Conservation (phyloP, 2,113 vertebrate species). For the Antennarius striatus region DNA sequence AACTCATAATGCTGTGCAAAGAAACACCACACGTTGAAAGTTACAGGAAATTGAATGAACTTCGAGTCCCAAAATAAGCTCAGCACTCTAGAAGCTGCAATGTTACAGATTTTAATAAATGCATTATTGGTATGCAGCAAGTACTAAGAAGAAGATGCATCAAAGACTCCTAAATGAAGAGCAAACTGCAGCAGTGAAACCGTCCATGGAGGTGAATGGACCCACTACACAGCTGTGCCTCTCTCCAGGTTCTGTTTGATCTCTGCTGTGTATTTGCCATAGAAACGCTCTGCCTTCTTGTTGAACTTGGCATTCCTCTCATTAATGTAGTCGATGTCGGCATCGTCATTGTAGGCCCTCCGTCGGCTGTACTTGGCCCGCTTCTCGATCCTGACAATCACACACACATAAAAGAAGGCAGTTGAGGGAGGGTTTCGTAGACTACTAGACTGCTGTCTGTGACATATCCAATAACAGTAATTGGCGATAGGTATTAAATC, state of each 20-base stretch:
- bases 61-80: not conserved
- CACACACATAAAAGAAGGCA: conserved; percentile 31
- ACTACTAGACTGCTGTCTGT: conserved; percentile 15
- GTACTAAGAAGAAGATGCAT: not conserved
- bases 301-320: conserved; percentile 99
- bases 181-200: not conserved
- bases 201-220: not conserved
- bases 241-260: conserved; percentile 98
- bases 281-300: conserved; percentile 97
- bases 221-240: conserved; percentile 89
- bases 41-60: not conserved
- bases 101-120: not conserved
- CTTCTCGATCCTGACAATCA: conserved; percentile 89
- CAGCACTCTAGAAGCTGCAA: not conserved
- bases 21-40: conserved; percentile 12
- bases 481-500: conserved; percentile 53
- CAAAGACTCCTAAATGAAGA: not conserved
- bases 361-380: conserved; percentile 93
- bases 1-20: conserved; percentile 36
- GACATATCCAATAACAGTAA: conserved; percentile 54
- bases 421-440: conserved; percentile 36
- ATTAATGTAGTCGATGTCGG: conserved; percentile 97
- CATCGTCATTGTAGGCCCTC: conserved; percentile 93
- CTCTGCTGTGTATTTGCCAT: conserved; percentile 96
- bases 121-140: not conserved